phyloP scores from a whole-genome alignment of 2,113 vertebrate genomes.

The Oostethus manadensis region DNA sequence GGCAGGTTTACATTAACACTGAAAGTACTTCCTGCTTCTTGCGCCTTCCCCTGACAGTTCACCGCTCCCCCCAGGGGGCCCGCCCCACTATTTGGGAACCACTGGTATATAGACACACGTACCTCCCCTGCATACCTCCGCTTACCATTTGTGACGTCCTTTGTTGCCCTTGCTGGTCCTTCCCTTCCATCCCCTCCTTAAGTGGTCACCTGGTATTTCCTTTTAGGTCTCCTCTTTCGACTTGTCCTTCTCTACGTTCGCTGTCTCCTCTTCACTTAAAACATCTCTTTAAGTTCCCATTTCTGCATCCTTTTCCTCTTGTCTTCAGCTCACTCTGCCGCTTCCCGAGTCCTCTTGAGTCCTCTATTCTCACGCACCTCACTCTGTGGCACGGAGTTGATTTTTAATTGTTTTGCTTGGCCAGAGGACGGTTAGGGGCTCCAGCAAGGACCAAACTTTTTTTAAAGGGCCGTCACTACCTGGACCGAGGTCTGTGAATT shows the following conservation, averaged over 20 bases:
- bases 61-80: no score
- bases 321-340: background rate
- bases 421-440: conserved; percentile 1
- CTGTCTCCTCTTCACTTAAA: conserved; percentile 10
- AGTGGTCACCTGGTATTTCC: conserved; percentile 21
- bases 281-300: conserved; percentile 6
- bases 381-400: background rate
- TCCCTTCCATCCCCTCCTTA: background rate
- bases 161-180: conserved; percentile 1
- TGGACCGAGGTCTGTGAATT: no score
- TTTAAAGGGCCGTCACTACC: no score
- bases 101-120: no score
- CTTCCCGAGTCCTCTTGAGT: background rate
- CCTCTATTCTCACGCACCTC: background rate
- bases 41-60: no score
- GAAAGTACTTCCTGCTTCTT: no score
- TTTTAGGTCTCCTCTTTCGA: conserved; percentile 2
- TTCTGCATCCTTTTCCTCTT: background rate
- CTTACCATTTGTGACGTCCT: background rate
- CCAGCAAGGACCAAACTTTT: conserved; percentile 25
- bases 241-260: conserved; percentile 12
- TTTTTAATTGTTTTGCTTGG: conserved; percentile 17
- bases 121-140: no score
- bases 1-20: no score
- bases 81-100: no score